Evolutionary conservation across 2,113 vertebrate species (phyloP), one percentile per base, ranked within the genome.

Genomic region (Gambusia affinis): DNA sequence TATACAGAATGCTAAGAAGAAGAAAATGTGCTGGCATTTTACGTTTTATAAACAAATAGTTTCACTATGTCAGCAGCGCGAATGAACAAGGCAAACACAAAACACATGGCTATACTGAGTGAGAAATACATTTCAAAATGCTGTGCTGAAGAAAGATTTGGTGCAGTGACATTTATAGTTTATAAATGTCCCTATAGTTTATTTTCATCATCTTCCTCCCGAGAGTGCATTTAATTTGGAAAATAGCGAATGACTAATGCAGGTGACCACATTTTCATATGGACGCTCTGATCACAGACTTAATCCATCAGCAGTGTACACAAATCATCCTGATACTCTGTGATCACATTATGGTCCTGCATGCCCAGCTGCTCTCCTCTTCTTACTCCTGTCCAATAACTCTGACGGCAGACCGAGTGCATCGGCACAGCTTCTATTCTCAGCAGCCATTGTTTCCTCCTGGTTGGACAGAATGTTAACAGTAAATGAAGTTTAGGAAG

Each of bases 321-420:
- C 64, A 73, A 54, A 67, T 70, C 24, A 12, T 77, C 67, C 47
- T 68, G 73, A 77, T 81, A 51, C 64, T 63, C 27, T 42, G 69
- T 80, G 84, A 89, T 87, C 44, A 75, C 64, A 82, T 89, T 88
- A 85, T 51, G 44, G 37, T 31, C 60, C 10, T 24, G 27, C 78
- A 75, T 51, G 76, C n/a, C 82, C 89, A 92, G 85, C 89, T 91
- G 91, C 84, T 87, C 69, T 76, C 67, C 39, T 37, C 68, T 72
- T 54, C 60, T 39, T 73, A 68, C 88, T 86, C 81, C 85, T 86
- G 86, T 68, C 83, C 70, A 78, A 77, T 84, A 88, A 88, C 79
- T 89, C 84, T 63, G 27, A 68, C 63, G 77, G 82, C 85, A 76
- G 85, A 83, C 79, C 74, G 74, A 39, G 8, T 62, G 78, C 76